Evolutionary conservation across 2,113 vertebrate species (phyloP), one percentile per base, ranked within the genome.

Genomic region (Centropus unirufus): DNA sequence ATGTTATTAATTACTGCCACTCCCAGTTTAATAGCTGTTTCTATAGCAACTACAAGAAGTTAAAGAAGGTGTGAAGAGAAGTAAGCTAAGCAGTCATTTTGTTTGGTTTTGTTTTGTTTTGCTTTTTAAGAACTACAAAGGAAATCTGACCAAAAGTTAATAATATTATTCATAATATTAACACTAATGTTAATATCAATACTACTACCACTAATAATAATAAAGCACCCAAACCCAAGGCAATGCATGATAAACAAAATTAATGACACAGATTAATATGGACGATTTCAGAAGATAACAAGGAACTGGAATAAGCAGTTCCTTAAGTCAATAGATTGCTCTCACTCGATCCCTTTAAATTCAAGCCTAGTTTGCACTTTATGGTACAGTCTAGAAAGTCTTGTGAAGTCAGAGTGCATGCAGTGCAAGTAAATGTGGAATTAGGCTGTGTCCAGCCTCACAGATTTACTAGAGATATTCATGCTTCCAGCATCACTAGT

Each of bases 1-100:
- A 93, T 95, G 88, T 95, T 92, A 73, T 86, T 95, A 96, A 96
- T 97, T 95, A 93, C 88, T 76, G 49, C 58, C 87, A 94, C 86
- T 95, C 88, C 78, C 39, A 75, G 16, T 90, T 94, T 92, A 83
- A 89, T 86, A 92, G 66, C 83, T 79, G 88, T 97, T 96, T 89
- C 95, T 59, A 93, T 95, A 89, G 95, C 66, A 87, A 96, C 92
- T 58, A 23, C 54, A n/a, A 15, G 49, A 76, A 30, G 55, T 78
- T 63, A 75, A 82, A 75, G 59, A 90, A 80, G 22, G n/a, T 82
- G 69, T 83, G 36, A 94, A 87, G 9, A 26, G 34, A 90, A 72
- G 7, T n/a, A 44, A 92, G 32, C 66, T 61, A 34, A 86, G 26
- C 57, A 74, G 19, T n/a, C 69, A 34, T 1, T 11, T 85, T 78